Conservation (phyloP, 2,113 vertebrate species). For the Acrocephalus kingi region DNA sequence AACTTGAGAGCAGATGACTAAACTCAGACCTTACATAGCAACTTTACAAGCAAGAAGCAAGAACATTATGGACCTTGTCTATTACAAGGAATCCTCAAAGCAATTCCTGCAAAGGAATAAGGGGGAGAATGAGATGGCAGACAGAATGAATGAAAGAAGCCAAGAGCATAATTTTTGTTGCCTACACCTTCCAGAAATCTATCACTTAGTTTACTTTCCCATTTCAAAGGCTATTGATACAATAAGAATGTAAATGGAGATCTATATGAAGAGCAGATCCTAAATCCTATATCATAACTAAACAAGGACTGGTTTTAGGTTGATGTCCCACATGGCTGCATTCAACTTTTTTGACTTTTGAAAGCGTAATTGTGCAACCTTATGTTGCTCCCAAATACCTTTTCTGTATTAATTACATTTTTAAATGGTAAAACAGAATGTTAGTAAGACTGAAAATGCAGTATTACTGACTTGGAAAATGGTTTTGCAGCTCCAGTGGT, state of each 20-base stretch:
- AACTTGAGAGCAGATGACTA: constrained; percentile 7
- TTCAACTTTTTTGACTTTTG: neutral
- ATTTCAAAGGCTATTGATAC: neutral
- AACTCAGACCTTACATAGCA: neutral
- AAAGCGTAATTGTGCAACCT: neutral
- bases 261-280: neutral
- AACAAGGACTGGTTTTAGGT: neutral
- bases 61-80: neutral
- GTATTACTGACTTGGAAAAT: neutral
- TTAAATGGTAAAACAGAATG: neutral
- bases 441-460: neutral
- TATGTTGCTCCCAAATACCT: neutral
- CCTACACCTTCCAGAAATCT: neutral
- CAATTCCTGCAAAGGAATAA: neutral
- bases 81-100: neutral
- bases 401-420: neutral
- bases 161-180: neutral
- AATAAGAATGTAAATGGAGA: neutral
- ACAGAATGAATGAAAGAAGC: neutral
- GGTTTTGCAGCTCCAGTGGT: neutral
- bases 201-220: neutral
- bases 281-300: neutral
- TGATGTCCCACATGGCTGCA: neutral
- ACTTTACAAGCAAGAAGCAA: neutral
- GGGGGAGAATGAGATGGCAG: neutral